Conservation (phyloP, 2,113 vertebrate species). For the Elaphurus davidianus region DNA sequence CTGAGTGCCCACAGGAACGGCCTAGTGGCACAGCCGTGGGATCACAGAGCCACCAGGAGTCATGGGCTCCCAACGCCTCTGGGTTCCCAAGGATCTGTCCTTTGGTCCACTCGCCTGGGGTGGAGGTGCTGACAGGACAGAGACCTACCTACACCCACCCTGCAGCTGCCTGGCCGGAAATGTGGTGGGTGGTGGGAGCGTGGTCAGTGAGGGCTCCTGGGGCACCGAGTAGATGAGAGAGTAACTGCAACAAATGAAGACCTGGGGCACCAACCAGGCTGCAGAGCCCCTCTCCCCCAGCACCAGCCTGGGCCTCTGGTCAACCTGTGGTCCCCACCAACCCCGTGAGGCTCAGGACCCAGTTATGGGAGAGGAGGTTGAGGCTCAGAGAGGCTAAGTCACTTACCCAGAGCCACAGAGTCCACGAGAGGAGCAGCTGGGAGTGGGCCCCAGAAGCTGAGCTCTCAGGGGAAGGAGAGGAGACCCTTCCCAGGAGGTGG, state of each 20-base stretch:
- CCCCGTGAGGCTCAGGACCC: neutral
- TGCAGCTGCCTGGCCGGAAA: neutral
- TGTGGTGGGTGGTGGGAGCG: neutral
- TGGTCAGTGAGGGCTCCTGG: rapidly evolving
- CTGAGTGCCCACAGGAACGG: neutral
- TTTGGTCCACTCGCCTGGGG: rapidly evolving
- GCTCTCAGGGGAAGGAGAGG: neutral
- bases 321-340: neutral
- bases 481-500: too few species aligned
- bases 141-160: rapidly evolving
- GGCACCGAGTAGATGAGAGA: too few species aligned
- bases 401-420: neutral
- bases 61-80: rapidly evolving
- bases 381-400: neutral
- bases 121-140: rapidly evolving
- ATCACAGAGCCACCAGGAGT: neutral
- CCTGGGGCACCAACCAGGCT: rapidly evolving
- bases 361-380: rapidly evolving
- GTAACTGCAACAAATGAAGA: neutral
- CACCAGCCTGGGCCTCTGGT: too few species aligned
- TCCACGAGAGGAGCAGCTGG: neutral
- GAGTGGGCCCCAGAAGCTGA: neutral
- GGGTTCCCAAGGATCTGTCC: neutral
- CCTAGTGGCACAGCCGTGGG: neutral
- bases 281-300: neutral